Evolutionary conservation across 2,797 vertebrate genomes (phyloP).

Genomic region (Alectoris magna): DNA sequence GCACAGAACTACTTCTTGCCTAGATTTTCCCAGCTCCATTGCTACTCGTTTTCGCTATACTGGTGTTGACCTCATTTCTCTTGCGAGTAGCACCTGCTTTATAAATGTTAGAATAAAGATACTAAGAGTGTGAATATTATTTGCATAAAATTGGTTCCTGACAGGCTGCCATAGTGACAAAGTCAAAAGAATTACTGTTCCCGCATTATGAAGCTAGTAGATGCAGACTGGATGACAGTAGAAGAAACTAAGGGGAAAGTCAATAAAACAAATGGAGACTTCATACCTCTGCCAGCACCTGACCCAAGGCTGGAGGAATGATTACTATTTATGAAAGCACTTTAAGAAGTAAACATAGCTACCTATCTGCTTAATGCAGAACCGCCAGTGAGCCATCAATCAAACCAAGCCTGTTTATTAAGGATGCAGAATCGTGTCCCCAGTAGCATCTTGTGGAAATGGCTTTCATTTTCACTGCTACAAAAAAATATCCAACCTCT

Average conservation of each 20-base stretch:
- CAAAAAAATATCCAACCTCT: accelerated
- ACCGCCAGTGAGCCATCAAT: neutral
- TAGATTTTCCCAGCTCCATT: neutral
- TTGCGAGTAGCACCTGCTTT: neutral
- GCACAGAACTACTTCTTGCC: neutral
- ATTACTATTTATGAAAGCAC: neutral
- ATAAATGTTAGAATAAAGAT: neutral
- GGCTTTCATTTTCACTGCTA: neutral
- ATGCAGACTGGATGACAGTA: neutral
- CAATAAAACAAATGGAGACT: neutral
- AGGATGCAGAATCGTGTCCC: neutral
- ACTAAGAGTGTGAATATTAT: neutral
- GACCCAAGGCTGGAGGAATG: neutral
- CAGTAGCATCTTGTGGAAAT: neutral
- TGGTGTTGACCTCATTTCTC: neutral
- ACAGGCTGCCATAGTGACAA: neutral
- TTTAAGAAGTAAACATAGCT: neutral
- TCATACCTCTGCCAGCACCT: neutral
- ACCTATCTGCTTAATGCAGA: neutral
- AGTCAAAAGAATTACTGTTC: neutral
- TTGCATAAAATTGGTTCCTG: neutral
- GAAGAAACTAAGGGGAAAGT: neutral
- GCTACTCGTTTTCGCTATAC: neutral
- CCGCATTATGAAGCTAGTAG: neutral
- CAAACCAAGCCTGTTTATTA: neutral